Evolutionary conservation across 2,888 invertebrate species (phyloP).

Genomic region (Cephalotes varians): DNA sequence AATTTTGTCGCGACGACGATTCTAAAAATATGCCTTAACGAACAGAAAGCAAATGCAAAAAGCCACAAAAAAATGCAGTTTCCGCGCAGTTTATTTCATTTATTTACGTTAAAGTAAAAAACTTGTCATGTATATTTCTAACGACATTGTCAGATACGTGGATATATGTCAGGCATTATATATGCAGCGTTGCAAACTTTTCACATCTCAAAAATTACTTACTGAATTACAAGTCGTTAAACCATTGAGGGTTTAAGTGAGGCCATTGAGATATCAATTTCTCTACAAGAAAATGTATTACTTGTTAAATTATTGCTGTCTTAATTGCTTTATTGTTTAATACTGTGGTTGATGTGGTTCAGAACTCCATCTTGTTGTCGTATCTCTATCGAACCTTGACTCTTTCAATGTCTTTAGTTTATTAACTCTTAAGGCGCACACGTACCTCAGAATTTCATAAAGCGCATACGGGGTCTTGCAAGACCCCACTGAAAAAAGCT

Average conservation of each 20-base stretch:
- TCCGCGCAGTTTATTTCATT: not conserved
- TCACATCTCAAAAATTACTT: not conserved
- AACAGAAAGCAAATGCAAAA: not conserved
- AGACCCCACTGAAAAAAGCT: too few species aligned
- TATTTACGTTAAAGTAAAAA: not conserved
- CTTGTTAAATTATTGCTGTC: not conserved
- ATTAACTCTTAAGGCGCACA: too few species aligned
- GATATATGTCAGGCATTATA: not conserved
- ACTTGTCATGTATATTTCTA: not conserved
- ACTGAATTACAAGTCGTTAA: not conserved
- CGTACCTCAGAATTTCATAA: too few species aligned
- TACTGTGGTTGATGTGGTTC: not conserved
- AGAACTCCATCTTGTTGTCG: not conserved
- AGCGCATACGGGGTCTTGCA: too few species aligned
- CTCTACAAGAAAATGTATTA: not conserved
- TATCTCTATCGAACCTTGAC: constrained; percentile 24
- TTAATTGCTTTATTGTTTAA: constrained; percentile 14
- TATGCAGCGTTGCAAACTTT: not conserved
- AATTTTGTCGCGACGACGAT: not conserved
- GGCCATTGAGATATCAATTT: not conserved
- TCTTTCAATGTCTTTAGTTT: constrained; percentile 1
- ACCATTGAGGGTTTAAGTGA: not conserved
- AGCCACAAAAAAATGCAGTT: too few species aligned
- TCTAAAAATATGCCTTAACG: not conserved
- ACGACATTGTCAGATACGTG: not conserved